phyloP scores from a whole-genome alignment of 2,888 invertebrate genomes.

The Plusia festucae region DNA sequence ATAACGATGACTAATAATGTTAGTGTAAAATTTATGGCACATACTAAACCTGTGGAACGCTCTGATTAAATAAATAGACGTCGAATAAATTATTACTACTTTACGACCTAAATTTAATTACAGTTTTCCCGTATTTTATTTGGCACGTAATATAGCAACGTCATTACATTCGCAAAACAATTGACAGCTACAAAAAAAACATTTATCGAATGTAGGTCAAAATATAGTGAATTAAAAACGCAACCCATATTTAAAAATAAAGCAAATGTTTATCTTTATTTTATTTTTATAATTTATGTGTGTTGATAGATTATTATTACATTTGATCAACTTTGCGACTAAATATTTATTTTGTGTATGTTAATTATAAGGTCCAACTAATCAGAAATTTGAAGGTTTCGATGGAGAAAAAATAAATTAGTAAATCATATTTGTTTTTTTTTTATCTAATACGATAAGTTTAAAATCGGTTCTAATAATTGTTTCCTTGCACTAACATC shows the following conservation, averaged over 20 bases:
- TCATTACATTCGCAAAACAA: slow-evolving; percentile 7
- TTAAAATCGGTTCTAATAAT: too few species aligned
- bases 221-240: neutral
- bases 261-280: neutral
- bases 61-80: neutral
- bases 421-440: too few species aligned
- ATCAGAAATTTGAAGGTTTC: too few species aligned
- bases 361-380: too few species aligned
- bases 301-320: too few species aligned
- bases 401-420: too few species aligned
- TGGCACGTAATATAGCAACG: slow-evolving; percentile 10
- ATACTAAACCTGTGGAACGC: neutral
- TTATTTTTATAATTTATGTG: neutral
- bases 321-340: too few species aligned
- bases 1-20: neutral
- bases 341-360: too few species aligned
- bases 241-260: neutral
- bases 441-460: too few species aligned
- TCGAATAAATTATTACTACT: neutral
- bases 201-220: slow-evolving; percentile 6
- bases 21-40: neutral
- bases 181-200: slow-evolving; percentile 12
- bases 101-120: neutral
- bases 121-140: slow-evolving; percentile 1
- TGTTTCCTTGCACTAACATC: neutral